Evolutionary conservation across 2,113 vertebrate genomes (phyloP), one percentile per base, ranked within the genome.

Genomic region (Apteryx mantelli): DNA sequence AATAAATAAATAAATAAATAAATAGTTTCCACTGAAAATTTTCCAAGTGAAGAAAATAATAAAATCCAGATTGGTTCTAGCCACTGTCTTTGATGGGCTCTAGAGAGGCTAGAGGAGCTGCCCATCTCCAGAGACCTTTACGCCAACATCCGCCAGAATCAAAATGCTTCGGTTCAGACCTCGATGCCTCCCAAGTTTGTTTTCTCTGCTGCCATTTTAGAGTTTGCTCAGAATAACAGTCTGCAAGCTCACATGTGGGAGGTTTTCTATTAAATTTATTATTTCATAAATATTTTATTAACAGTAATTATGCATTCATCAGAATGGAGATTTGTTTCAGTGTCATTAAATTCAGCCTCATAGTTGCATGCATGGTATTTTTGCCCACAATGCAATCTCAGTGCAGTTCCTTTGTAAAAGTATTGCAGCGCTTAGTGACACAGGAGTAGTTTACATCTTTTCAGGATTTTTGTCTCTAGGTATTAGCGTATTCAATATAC

Each of bases 221-320:
- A 58, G 10, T 46, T 48, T 55, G 52, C 42, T 56, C 3, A 6
- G 55, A 66, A 75, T 20, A 68, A 36, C 83, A 24, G 65, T 93
- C 84, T 86, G 66, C 66, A 78, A 60, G 53, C 71, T 81, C 32
- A 30, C 2, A 7, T 44, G 73, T 14, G 40, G 52, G 66, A 73
- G 50, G 55, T 38, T 79, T 86, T 77, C 78, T 69, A 74, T 93
- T 78, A 91, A 77, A 91, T 93, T 53, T 38, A 95, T 95, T 79
- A 89, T 89, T 92, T 82, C 89, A 85, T 93, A 58, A 93, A 89
- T 91, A 91, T 94, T 94, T 93, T 68, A 91, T 73, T 91, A 44
- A 38, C 9, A 14, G 70, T 80, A 94, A 96, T 92, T 86, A 88
- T 22, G 75, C 78, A 82, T 93, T 69, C 82, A 89, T 92, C 93